These are phyloP conservation scores for Hypanus sabinus DNA, from an alignment of 2,113 vertebrate species.

Conservation along the genomic window DNA sequence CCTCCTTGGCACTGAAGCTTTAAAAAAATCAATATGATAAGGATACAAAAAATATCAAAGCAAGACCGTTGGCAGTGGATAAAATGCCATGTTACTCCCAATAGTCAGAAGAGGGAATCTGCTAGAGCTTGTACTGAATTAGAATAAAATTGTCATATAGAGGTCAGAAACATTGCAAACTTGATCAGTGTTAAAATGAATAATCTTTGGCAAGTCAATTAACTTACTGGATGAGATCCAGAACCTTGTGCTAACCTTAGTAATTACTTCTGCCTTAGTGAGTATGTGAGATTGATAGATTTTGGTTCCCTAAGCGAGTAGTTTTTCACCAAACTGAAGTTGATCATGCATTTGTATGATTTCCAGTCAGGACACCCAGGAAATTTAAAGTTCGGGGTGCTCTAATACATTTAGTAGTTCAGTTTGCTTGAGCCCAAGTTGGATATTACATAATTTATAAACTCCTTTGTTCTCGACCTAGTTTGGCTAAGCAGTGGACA, in stretches of 20 bases:
- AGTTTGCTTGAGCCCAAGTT: background rate
- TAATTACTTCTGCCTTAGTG: background rate
- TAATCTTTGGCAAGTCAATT: background rate
- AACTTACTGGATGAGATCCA: background rate
- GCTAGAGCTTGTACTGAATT: background rate
- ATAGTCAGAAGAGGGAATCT: background rate
- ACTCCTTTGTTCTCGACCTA: background rate
- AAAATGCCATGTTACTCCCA: background rate
- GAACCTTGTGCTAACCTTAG: background rate
- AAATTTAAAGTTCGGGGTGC: background rate
- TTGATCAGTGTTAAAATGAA: background rate
- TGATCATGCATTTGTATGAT: background rate
- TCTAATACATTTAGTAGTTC: background rate
- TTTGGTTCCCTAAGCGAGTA: background rate
- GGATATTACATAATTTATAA: background rate
- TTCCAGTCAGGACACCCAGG: background rate
- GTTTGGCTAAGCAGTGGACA: background rate
- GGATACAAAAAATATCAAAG: background rate
- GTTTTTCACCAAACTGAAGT: background rate
- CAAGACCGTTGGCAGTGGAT: background rate
- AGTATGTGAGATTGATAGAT: background rate
- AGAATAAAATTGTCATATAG: background rate
- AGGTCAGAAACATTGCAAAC: background rate
- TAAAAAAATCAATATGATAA: background rate
- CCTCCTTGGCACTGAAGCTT: background rate